A percentile compares a stretch with the other conserved stretches of the same genome.
phyloP scores from a whole-genome alignment of 2,888 invertebrate species.

The Callyntrura guangdongensis region DNA sequence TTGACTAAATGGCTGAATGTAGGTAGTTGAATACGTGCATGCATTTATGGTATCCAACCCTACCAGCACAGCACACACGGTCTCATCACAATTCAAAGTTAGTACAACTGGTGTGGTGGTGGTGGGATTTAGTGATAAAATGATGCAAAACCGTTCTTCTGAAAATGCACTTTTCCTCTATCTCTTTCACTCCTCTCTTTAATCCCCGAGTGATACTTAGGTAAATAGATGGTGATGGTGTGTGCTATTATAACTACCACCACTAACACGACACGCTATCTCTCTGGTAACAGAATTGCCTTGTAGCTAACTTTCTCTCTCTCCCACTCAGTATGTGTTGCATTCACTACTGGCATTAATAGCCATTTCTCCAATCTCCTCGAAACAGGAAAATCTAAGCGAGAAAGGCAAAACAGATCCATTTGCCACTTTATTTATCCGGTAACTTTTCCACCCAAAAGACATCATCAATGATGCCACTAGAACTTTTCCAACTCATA shows the following conservation, averaged over 20 bases:
- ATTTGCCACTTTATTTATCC: slow-evolving; percentile 74
- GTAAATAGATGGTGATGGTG: slow-evolving; percentile 65
- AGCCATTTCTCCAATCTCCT: background rate
- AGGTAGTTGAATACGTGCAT: background rate
- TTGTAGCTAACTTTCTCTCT: slow-evolving; percentile 25
- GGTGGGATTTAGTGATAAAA: background rate
- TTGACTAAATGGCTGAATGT: background rate
- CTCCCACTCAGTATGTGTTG: background rate
- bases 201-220: slow-evolving; percentile 69
- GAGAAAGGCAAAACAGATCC: slow-evolving; percentile 74
- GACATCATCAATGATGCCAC: slow-evolving; percentile 62
- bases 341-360: slow-evolving; percentile 28
- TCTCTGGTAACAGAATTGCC: slow-evolving; percentile 1
- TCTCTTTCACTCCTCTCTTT: background rate
- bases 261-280: background rate
- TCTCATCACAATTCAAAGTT: no score
- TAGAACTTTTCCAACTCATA: slow-evolving; percentile 56
- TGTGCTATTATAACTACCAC: slow-evolving; percentile 4
- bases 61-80: background rate
- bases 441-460: slow-evolving; percentile 51
- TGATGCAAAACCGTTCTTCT: slow-evolving; percentile 19
- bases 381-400: slow-evolving; percentile 59
- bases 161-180: slow-evolving; percentile 59
- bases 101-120: no score
- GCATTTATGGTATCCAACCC: background rate